These are phyloP conservation scores for mouse (Mus musculus) DNA, from an alignment of 2,113 vertebrate species.

Conservation along the genomic window DNA sequence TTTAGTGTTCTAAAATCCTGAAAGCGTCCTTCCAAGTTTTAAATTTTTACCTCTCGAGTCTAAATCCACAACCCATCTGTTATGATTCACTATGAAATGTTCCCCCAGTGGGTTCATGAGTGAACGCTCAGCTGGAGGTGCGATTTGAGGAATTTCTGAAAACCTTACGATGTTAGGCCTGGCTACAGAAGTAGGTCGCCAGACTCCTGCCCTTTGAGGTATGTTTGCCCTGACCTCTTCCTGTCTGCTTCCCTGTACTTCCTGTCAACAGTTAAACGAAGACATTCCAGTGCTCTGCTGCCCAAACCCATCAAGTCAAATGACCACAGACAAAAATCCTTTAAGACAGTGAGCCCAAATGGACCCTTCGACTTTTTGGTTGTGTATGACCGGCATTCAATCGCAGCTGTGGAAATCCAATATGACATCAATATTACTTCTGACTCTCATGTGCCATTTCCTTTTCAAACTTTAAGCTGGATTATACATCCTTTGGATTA, in stretches of 20 bases:
- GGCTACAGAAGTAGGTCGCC: background rate
- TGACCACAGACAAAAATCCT: background rate
- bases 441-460: background rate
- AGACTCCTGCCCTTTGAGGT: background rate
- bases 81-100: background rate
- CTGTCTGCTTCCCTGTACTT: background rate
- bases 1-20: slow-evolving; percentile 27
- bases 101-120: background rate
- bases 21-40: background rate
- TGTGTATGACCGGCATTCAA: background rate
- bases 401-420: background rate
- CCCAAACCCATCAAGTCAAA: background rate
- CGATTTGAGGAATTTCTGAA: background rate
- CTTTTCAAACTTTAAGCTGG: background rate
- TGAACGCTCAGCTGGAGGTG: background rate
- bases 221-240: background rate
- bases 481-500: background rate
- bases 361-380: background rate
- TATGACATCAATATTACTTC: background rate
- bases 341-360: background rate
- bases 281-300: background rate
- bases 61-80: background rate
- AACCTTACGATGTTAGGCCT: background rate
- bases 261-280: background rate
- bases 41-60: background rate